Base-by-base conservation (phyloP, 2,113 vertebrate species). In the Halichoeres trimaculatus region DNA sequence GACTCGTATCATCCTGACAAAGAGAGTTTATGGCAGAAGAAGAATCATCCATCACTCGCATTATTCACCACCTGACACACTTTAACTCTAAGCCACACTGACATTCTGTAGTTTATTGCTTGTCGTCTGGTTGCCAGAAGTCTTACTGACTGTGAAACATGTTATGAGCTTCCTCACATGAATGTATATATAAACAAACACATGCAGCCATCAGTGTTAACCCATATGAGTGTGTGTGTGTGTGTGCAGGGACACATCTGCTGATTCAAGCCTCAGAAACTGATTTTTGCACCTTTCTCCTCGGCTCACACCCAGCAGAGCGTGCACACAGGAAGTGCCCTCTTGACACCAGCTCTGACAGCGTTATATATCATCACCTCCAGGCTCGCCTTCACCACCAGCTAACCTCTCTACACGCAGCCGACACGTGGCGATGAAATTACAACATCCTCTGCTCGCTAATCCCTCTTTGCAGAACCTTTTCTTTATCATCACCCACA, bases 401-500 rank as follows among this genome's bases (percentile, higher is more conserved):
- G 51, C 38, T 30, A 24, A 40, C 61, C 60, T 53, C 43, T 7
- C 7, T 22, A 17, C 70, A 73, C 40, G 30, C 54, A 65, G 62
- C 48, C 10, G 51, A 86, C 79, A 88, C 47, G 63, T 91, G 81
- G 74, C 81, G 26, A 40, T 58, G 61, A 73, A 41, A 63, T 71
- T 67, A 63, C 57, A 52, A 60, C 56, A 69, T 47, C 30, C 6
- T 38, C 19, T 2, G 20, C 51, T 70, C 69, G 57, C 56, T 7
- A 24, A 40, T 50, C 60, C 51, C 19, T 38, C 64, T 85, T 68
- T 73, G 36, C 51, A 61, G 34, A 65, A 89, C 84, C 66, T 72
- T 75, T 88, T 91, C 71, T 84, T 89, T 77, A 48, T 48, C 9
- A 41, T 93, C 90, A 48, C 89, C 88, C 53, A 84, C 90, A 56